Evolutionary conservation across 1,140 invertebrate genomes (phyloP).

Genomic region (Drosophila santomea): DNA sequence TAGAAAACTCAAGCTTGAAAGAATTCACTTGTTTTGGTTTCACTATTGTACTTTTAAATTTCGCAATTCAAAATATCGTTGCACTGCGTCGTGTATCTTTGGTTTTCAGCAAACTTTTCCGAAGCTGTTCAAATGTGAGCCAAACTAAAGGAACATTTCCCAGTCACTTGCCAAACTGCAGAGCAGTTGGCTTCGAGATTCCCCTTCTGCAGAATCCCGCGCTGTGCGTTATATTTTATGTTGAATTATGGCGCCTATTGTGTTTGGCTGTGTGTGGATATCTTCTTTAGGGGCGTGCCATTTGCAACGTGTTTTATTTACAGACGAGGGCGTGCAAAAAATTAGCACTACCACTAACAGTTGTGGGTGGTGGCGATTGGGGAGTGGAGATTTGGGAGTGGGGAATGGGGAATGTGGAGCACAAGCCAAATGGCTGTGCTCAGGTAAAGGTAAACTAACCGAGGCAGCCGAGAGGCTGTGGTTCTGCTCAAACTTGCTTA

Average conservation of each 20-base stretch:
- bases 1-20: too few relatives aligned
- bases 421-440: slow-evolving; percentile 63
- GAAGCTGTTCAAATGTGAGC: slow-evolving; percentile 22
- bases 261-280: slow-evolving; percentile 32
- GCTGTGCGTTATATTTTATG: slow-evolving; percentile 77
- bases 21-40: not conserved
- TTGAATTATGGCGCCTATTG: slow-evolving; percentile 74
- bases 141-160: slow-evolving; percentile 43
- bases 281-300: slow-evolving; percentile 50
- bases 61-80: slow-evolving; percentile 4
- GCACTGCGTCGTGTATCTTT: slow-evolving; percentile 6
- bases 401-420: not conserved
- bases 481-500: slow-evolving; percentile 68
- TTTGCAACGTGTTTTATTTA: slow-evolving; percentile 77
- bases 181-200: slow-evolving; percentile 13
- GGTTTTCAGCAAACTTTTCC: slow-evolving; percentile 29
- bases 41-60: not conserved
- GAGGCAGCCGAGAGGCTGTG: slow-evolving; percentile 45
- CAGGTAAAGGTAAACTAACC: slow-evolving; percentile 68
- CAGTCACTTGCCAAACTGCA: slow-evolving; percentile 36
- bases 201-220: slow-evolving; percentile 34
- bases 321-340: slow-evolving; percentile 71
- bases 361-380: not conserved
- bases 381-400: not conserved
- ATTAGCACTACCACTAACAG: slow-evolving; percentile 49